Base-by-base conservation (phyloP, 2,888 invertebrate genomes). In the Diarsia mendica region DNA sequence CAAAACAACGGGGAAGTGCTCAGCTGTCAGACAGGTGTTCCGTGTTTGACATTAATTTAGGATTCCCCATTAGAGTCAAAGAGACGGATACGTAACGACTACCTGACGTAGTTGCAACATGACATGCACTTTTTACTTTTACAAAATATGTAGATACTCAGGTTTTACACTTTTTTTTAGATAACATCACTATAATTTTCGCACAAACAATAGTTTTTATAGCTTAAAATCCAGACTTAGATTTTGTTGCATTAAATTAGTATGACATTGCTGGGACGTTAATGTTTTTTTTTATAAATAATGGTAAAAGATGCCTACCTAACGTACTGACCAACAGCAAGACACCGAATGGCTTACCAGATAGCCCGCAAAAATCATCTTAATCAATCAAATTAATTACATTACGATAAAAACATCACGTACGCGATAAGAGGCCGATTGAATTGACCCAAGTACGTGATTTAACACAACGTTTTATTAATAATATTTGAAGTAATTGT, bases 381-480 rank as follows among this genome's bases (percentile, higher is more conserved):
- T 82, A 61, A 76, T 75, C 74, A 63, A 66, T 55, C 53, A 80
- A 73, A 69, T 20, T 55, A 64, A 71, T 79, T 63, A 49, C 58
- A 23, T 60, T 80, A 79, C 74, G 92, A 91, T 92, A 91, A 87
- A 74, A 67, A 70, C 85, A 87, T 91, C 93, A 92, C 93, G 93
- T 93, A 93, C 81, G 60, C 82, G 92, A 93, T 92, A 90, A 91
- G 66, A 81, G 79, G 66, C 78, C 70, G 80, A 85, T 85, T 82
- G 79, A 82, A 67, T 87, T 89, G 90, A 89, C 89, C 91, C 80
- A 83, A 69, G 46, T 79, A 72, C 78, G 77, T 79, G 83, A 86
- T 87, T 85, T 76, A 70, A 67, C 72, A 68, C 84, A 73, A 11
- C 28, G 6, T 55, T 53, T 49, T 46, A n/a, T n/a, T 53, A 53